Evolutionary conservation across 2,113 vertebrate genomes (phyloP).

Genomic region (Phalacrocorax pelagicus): DNA sequence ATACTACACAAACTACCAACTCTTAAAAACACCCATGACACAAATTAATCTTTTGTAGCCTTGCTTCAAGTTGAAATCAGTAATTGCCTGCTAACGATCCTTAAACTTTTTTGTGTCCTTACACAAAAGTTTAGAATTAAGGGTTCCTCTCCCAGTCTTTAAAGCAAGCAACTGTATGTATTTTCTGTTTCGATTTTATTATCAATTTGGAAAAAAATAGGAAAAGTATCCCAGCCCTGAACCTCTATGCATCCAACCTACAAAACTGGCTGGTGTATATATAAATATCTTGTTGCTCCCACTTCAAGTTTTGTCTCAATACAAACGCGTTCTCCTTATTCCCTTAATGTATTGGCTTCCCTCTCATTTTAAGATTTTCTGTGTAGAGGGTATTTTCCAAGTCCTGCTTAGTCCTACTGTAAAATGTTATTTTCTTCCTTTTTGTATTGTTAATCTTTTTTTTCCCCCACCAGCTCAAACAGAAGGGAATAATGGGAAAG

Average conservation of each 20-base stretch:
- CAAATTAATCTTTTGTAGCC: not conserved
- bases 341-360: not conserved
- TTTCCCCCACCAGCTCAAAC: not conserved
- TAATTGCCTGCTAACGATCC: not conserved
- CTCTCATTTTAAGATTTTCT: not conserved
- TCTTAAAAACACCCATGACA: fast-evolving
- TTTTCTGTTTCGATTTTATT: not conserved
- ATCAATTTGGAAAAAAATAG: not conserved
- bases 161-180: not conserved
- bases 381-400: not conserved
- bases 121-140: fast-evolving
- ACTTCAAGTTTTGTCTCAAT: not conserved
- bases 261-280: fast-evolving
- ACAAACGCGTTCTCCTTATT: not conserved
- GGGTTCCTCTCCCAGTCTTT: not conserved
- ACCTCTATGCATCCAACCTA: not conserved
- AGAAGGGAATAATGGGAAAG: not conserved
- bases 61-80: not conserved
- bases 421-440: not conserved
- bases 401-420: not conserved
- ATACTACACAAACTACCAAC: not conserved
- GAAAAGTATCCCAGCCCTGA: not conserved
- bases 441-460: not conserved
- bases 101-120: not conserved
- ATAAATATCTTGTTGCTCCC: not conserved